Evolutionary conservation across 2,113 vertebrate genomes (phyloP), one percentile per base, ranked within the genome.

Genomic region (Neogobius melanostomus): DNA sequence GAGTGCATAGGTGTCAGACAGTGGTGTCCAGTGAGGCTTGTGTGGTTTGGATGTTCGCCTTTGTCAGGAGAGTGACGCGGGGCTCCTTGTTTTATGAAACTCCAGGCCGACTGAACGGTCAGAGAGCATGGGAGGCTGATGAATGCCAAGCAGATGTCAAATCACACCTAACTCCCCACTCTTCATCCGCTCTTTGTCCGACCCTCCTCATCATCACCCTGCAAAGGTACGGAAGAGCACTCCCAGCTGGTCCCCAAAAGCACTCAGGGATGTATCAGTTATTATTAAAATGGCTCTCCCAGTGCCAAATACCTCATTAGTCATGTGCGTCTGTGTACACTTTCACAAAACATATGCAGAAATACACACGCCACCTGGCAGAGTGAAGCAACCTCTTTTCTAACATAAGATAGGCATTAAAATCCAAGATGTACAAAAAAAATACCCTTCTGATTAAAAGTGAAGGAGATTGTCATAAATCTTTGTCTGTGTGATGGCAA

Each of bases 1-100:
- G 88, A 88, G 85, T 83, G 78, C 85, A 86, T 67, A 86, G 82
- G 88, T 90, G 86, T 87, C 84, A 86, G 82, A 80, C 80, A 77
- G 86, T 74, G 76, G 86, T 82, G 75, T 81, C 44, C 44, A 17
- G 42, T 62, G 69, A 74, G 75, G 85, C 56, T 79, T 85, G 82
- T 88, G 82, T 79, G 89, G 86, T 81, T 82, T 89, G 89, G 89
- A 86, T 61, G 69, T 77, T 85, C 84, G 83, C 85, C 83, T 83
- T 78, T 75, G 81, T 89, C 80, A 75, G 83, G 88, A 86, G 86
- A 91, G 81, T 75, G 70, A 88, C 90, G 89, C 83, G 74, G 88
- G 89, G 88, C 88, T 85, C 82, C 74, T 89, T 68, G 77, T 77
- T 67, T 84, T 79, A 84, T 88, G 75, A 83, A 87, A 84, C 76